Evolutionary conservation across 2,797 vertebrate genomes (phyloP).

Genomic region (Myotis vivesi): DNA sequence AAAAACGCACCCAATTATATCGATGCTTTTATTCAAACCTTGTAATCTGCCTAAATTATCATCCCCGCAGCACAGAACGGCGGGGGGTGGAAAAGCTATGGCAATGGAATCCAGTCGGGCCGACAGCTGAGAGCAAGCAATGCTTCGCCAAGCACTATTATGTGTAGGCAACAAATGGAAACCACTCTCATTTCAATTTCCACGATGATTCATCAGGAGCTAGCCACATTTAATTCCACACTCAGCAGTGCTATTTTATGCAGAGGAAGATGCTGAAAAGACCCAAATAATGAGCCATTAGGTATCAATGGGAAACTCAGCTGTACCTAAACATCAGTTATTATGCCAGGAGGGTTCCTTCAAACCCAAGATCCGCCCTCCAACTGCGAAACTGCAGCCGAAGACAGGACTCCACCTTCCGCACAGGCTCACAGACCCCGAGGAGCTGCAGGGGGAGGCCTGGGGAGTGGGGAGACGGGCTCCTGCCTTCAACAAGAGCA

Average conservation of each 20-base stretch:
- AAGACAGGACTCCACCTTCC: not conserved
- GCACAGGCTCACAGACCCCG: not conserved
- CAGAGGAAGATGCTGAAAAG: constrained; percentile 27
- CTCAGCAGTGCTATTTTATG: constrained; percentile 14
- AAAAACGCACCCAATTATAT: not conserved
- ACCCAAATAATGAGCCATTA: not conserved
- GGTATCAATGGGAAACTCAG: not conserved
- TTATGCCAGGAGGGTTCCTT: fast-evolving
- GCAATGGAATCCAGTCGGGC: not conserved
- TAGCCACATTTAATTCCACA: constrained; percentile 42
- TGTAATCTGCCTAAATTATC: not conserved
- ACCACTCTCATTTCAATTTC: constrained; percentile 49
- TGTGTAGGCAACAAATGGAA: constrained; percentile 24
- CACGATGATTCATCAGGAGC: not conserved
- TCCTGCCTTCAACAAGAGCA: not conserved
- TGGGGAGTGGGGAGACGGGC: fast-evolving
- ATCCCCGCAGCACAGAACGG: fast-evolving
- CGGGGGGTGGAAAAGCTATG: not conserved
- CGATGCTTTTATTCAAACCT: not conserved
- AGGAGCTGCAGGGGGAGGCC: not conserved
- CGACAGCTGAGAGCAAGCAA: not conserved
- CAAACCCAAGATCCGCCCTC: not conserved
- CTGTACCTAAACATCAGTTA: not conserved
- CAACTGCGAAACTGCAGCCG: too few species aligned
- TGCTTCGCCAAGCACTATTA: not conserved